Conservation (phyloP, 2,797 vertebrate species). For the Vultur gryphus region DNA sequence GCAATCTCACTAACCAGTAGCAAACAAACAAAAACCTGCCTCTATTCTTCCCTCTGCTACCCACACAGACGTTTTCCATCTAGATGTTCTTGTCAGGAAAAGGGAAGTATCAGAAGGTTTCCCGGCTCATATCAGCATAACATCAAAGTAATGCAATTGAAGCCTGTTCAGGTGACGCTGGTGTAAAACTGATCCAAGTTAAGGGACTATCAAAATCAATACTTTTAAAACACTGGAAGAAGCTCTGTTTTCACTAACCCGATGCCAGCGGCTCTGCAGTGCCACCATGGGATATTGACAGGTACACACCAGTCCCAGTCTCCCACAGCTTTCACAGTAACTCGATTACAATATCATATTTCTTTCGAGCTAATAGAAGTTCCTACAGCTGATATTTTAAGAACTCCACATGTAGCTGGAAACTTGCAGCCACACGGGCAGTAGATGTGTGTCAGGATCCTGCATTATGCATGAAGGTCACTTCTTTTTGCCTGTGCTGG, state of each 20-base stretch:
- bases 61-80: background rate
- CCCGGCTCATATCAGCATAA: background rate
- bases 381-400: background rate
- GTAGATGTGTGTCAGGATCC: background rate
- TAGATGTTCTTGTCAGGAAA: background rate
- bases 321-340: background rate
- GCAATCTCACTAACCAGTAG: background rate
- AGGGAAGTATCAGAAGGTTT: background rate
- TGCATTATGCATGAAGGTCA: background rate
- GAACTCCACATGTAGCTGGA: fast-evolving
- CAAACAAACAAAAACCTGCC: background rate
- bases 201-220: background rate
- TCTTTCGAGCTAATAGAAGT: background rate
- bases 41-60: background rate
- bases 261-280: background rate
- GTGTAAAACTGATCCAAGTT: background rate
- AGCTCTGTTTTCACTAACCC: fast-evolving
- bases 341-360: background rate
- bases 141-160: background rate
- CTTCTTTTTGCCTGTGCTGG: background rate
- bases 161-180: background rate
- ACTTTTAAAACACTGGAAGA: background rate
- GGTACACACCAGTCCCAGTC: background rate
- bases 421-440: background rate
- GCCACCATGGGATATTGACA: background rate